These are phyloP conservation scores for Bombyx mori DNA, from an alignment of 1,140 invertebrate genomes.

Conservation along the genomic window DNA sequence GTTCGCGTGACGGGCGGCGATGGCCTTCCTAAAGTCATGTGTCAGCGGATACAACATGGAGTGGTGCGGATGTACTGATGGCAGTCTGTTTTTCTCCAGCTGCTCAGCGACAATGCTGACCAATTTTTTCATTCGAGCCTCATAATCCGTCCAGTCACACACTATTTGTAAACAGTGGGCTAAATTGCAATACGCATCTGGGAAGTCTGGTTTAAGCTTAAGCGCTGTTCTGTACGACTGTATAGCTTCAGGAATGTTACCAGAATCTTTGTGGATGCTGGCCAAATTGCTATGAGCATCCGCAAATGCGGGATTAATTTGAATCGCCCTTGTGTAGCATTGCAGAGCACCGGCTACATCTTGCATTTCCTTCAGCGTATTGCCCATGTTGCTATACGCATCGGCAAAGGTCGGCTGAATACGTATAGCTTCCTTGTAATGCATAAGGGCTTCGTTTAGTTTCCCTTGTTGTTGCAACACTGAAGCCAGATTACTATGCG, in stretches of 20 bases:
- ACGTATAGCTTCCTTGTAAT: constrained; percentile 98
- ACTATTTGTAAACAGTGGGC: constrained; percentile 99
- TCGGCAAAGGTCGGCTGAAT: constrained; percentile 97
- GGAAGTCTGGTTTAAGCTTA: constrained; percentile 98
- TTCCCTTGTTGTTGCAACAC: constrained; percentile 98
- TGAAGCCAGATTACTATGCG: constrained; percentile 98
- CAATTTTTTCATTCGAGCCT: constrained; percentile 95
- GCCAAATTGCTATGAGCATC: constrained; percentile 99
- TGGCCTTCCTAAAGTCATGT: constrained; percentile 95
- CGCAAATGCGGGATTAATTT: constrained; percentile 98
- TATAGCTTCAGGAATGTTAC: constrained; percentile 99
- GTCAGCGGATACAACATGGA: constrained; percentile 99
- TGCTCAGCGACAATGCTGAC: constrained; percentile 98
- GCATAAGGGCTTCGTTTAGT: constrained; percentile 96
- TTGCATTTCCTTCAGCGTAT: constrained; percentile 99
- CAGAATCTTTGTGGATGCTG: constrained; percentile 99
- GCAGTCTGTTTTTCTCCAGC: constrained; percentile 94
- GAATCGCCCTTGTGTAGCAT: constrained; percentile 97
- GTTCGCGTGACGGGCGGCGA: constrained; percentile 96
- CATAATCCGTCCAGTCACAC: constrained; percentile 99
- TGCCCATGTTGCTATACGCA: constrained; percentile 99
- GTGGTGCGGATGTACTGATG: constrained; percentile 99
- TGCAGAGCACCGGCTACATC: constrained; percentile 96
- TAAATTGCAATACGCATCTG: constrained; percentile 99
- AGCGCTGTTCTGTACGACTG: constrained; percentile 97